These are phyloP conservation scores for Acronicta psi DNA, from an alignment of 2,888 invertebrate genomes.

Conservation along the genomic window DNA sequence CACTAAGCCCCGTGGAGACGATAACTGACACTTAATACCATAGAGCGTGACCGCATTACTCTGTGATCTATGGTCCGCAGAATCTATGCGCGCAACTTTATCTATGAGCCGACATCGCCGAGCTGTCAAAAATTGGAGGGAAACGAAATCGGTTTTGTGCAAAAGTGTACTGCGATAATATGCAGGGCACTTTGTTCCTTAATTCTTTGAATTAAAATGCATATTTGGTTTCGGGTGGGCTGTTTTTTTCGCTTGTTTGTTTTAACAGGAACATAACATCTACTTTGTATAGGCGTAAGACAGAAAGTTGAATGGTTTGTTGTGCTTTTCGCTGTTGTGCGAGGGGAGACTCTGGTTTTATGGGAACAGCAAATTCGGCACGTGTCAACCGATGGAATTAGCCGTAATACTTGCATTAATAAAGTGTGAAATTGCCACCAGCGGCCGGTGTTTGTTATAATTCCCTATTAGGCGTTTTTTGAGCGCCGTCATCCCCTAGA, in stretches of 20 bases:
- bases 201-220: conserved; percentile 61
- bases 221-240: conserved; percentile 60
- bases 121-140: conserved; percentile 79
- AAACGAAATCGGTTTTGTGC: conserved; percentile 69
- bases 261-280: conserved; percentile 52
- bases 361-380: conserved; percentile 87
- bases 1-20: conserved; percentile 86
- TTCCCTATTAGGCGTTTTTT: conserved; percentile 82
- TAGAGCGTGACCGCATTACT: conserved; percentile 88
- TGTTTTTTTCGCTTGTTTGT: conserved; percentile 36
- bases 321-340: conserved; percentile 44
- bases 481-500: conserved; percentile 62
- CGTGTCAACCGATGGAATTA: conserved; percentile 87
- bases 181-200: conserved; percentile 64
- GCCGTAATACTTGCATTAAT: conserved; percentile 88
- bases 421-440: conserved; percentile 89
- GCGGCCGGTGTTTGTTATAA: conserved; percentile 83
- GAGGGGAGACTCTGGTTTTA: conserved; percentile 77
- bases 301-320: conserved; percentile 67
- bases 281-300: conserved; percentile 60
- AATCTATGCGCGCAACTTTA: conserved; percentile 73
- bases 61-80: conserved; percentile 86
- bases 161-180: conserved; percentile 58
- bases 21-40: conserved; percentile 89
- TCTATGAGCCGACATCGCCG: conserved; percentile 76